phyloP scores from a whole-genome alignment of 2,797 vertebrate species.

The Sphenodon punctatus region DNA sequence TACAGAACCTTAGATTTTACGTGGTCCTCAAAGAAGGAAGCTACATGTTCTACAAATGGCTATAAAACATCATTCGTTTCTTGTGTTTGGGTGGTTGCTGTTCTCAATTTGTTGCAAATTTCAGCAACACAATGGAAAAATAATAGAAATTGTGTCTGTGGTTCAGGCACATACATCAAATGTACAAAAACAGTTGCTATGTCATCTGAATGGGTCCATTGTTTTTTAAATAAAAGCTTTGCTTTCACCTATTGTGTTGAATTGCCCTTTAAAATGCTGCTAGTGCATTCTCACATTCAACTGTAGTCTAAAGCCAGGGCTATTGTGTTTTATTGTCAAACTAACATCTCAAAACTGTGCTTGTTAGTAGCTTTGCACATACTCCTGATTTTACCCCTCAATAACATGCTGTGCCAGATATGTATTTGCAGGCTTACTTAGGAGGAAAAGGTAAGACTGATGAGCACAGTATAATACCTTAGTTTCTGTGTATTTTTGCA shows the following conservation, averaged over 20 bases:
- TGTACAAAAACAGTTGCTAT: conserved; percentile 24
- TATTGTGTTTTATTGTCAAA: neutral
- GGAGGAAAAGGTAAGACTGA: neutral
- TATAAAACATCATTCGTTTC: neutral
- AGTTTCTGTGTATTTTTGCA: no score
- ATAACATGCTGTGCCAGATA: neutral
- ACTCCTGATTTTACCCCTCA: neutral
- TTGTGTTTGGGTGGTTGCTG: conserved; percentile 12
- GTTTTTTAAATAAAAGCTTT: neutral
- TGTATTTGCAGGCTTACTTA: neutral
- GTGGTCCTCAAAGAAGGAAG: no score
- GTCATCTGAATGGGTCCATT: neutral
- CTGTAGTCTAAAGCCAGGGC: neutral
- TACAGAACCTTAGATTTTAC: neutral
- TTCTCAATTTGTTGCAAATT: conserved; percentile 14
- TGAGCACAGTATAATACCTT: no score
- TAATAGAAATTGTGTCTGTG: conserved; percentile 15
- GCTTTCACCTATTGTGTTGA: neutral
- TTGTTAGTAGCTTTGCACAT: neutral
- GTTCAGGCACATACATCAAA: conserved; percentile 27
- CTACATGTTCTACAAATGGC: neutral
- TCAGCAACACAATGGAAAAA: conserved; percentile 25
- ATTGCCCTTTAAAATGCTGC: conserved; percentile 22
- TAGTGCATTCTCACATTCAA: neutral
- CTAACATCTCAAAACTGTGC: neutral